Evolutionary conservation across 2,113 vertebrate species (phyloP).

Genomic region (Heloderma charlesbogerti): DNA sequence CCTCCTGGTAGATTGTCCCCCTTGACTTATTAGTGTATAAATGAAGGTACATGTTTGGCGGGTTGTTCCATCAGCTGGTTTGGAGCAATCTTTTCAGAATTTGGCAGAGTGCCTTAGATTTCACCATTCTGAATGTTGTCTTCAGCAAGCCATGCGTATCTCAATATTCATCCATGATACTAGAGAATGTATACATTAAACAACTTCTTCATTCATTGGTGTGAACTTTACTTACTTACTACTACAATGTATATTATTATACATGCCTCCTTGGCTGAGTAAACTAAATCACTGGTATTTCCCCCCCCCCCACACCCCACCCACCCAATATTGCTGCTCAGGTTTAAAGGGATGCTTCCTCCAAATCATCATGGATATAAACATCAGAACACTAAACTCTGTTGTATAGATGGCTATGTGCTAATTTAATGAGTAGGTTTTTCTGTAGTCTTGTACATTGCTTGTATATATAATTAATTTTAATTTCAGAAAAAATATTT

Average conservation of each 20-base stretch:
- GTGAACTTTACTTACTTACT: neutral
- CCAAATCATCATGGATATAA: slow-evolving; percentile 87
- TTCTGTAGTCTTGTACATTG: slow-evolving; percentile 71
- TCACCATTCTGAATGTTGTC: neutral
- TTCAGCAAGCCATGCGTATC: neutral
- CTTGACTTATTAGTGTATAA: neutral
- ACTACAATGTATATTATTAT: neutral
- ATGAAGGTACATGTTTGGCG: neutral
- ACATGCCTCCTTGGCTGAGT: neutral
- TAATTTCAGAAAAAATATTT: slow-evolving; percentile 60
- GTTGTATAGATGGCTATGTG: slow-evolving; percentile 27
- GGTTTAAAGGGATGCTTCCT: slow-evolving; percentile 83
- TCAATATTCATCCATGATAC: rapidly evolving
- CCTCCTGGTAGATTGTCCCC: neutral
- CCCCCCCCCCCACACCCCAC: neutral
- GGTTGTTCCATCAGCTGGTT: neutral
- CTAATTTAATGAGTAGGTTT: slow-evolving; percentile 37
- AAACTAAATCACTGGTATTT: neutral
- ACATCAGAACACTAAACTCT: slow-evolving; percentile 43
- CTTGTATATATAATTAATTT: slow-evolving; percentile 78
- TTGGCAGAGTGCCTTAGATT: neutral
- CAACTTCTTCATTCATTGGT: neutral
- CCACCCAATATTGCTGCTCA: slow-evolving; percentile 54
- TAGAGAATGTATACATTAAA: neutral
- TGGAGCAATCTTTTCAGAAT: neutral